Evolutionary conservation across 1,140 invertebrate genomes (phyloP).

Genomic region (Lasioglossum baleicum): DNA sequence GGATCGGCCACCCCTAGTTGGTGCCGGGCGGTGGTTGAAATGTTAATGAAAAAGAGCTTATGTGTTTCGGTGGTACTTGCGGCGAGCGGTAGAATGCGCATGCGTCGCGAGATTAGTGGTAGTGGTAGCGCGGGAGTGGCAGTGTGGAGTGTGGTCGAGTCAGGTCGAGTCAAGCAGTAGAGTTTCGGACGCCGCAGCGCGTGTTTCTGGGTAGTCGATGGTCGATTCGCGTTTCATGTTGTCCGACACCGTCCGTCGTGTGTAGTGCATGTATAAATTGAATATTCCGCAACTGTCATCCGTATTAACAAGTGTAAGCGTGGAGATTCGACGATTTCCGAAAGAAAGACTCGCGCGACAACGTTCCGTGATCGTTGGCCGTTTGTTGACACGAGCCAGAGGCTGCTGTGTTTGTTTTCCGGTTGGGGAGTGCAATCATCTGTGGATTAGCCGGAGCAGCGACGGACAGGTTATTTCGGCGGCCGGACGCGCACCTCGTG

Average conservation of each 20-base stretch:
- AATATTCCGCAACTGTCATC: not conserved
- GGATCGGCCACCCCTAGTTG: too few relatives aligned
- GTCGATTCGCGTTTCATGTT: slow-evolving; percentile 5
- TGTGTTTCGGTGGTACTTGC: not conserved
- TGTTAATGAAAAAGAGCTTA: too few relatives aligned
- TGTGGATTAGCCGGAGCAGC: slow-evolving; percentile 53
- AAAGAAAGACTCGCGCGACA: not conserved
- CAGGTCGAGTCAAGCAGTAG: slow-evolving; percentile 65
- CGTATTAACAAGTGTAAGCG: not conserved
- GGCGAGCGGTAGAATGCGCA: slow-evolving; percentile 3
- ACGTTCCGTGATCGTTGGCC: slow-evolving; percentile 1
- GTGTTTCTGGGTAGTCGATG: slow-evolving; percentile 46
- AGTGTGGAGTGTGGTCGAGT: slow-evolving; percentile 27
- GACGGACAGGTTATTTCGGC: slow-evolving; percentile 49
- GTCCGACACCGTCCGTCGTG: not conserved
- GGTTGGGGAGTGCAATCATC: slow-evolving; percentile 47
- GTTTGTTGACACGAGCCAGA: slow-evolving; percentile 43
- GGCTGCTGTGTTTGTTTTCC: slow-evolving; percentile 29
- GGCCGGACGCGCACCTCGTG: slow-evolving; percentile 9
- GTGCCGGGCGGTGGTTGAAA: too few relatives aligned
- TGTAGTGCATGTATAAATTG: not conserved
- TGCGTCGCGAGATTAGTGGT: slow-evolving; percentile 36
- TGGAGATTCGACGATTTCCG: slow-evolving; percentile 1
- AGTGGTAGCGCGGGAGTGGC: slow-evolving; percentile 55
- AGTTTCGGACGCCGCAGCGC: slow-evolving; percentile 70